Conservation (phyloP, 2,888 invertebrate species). For the Helicoverpa assulta region DNA sequence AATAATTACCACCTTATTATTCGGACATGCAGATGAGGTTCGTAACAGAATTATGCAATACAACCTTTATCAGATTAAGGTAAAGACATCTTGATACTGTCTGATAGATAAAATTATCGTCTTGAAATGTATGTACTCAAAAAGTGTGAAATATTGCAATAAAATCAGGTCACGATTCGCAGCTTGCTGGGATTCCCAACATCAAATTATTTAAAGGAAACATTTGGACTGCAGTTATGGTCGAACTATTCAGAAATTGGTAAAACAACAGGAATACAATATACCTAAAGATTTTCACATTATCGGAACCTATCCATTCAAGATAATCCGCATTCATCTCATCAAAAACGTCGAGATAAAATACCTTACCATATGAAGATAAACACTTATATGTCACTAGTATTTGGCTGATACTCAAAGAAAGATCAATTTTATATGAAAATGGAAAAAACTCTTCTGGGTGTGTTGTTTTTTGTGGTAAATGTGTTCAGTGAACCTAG, state of each 20-base stretch:
- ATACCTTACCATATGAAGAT: slow-evolving; percentile 61
- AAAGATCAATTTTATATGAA: slow-evolving; percentile 37
- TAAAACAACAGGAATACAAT: slow-evolving; percentile 18
- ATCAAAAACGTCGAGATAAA: slow-evolving; percentile 75
- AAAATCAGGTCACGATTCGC: neutral
- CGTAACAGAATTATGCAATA: slow-evolving; percentile 41
- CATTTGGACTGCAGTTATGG: neutral
- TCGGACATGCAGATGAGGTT: slow-evolving; percentile 35
- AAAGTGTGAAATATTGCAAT: neutral
- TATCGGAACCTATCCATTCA: slow-evolving; percentile 63
- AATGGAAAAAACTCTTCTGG: slow-evolving; percentile 61
- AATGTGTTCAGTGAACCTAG: slow-evolving; percentile 68
- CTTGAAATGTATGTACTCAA: neutral
- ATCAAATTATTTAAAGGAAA: neutral
- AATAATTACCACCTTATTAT: slow-evolving; percentile 17
- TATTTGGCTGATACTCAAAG: slow-evolving; percentile 49
- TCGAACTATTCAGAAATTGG: neutral
- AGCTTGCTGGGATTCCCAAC: neutral
- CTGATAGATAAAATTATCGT: slow-evolving; percentile 20
- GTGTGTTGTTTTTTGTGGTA: slow-evolving; percentile 55
- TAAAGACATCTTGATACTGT: slow-evolving; percentile 24
- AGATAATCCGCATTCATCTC: slow-evolving; percentile 63
- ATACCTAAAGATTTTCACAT: slow-evolving; percentile 13
- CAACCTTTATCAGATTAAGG: slow-evolving; percentile 34
- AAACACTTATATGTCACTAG: slow-evolving; percentile 38